Evolutionary conservation across 2,888 invertebrate species (phyloP).

Genomic region (Rosalia funebris): DNA sequence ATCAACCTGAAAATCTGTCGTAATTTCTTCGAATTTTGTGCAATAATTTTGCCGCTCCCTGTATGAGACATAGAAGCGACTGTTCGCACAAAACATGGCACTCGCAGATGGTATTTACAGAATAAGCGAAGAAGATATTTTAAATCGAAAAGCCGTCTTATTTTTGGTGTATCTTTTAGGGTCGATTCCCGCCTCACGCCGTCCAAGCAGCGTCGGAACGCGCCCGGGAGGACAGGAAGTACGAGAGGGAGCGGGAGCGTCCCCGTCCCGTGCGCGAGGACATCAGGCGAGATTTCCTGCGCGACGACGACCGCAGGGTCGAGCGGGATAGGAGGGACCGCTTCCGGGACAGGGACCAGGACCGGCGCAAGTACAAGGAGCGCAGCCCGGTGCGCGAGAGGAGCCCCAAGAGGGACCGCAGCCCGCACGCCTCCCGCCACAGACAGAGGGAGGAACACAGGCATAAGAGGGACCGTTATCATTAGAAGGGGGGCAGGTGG

Average conservation of each 20-base stretch:
- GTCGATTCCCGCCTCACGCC: constrained; percentile 58
- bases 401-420: constrained; percentile 49
- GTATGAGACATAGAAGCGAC: too few relatives aligned
- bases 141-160: too few relatives aligned
- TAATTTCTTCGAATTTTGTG: too few relatives aligned
- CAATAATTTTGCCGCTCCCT: too few relatives aligned
- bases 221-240: constrained; percentile 44
- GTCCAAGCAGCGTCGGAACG: constrained; percentile 51
- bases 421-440: constrained; percentile 48
- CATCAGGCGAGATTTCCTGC: constrained; percentile 53
- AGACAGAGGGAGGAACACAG: constrained; percentile 47
- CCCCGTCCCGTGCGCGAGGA: constrained; percentile 53
- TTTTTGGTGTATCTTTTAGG: constrained; percentile 43
- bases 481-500: constrained; percentile 3
- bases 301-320: constrained; percentile 55
- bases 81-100: too few relatives aligned
- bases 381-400: constrained; percentile 40
- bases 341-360: constrained; percentile 52
- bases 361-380: constrained; percentile 40
- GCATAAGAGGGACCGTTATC: constrained; percentile 48
- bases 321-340: constrained; percentile 52
- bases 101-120: too few relatives aligned
- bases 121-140: too few relatives aligned
- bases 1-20: too few relatives aligned
- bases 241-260: constrained; percentile 34